A percentile compares a stretch with the other conserved stretches of the same genome.
These are phyloP conservation scores for Eriosoma lanigerum DNA, from an alignment of 1,140 invertebrate species.

Conservation along the genomic window DNA sequence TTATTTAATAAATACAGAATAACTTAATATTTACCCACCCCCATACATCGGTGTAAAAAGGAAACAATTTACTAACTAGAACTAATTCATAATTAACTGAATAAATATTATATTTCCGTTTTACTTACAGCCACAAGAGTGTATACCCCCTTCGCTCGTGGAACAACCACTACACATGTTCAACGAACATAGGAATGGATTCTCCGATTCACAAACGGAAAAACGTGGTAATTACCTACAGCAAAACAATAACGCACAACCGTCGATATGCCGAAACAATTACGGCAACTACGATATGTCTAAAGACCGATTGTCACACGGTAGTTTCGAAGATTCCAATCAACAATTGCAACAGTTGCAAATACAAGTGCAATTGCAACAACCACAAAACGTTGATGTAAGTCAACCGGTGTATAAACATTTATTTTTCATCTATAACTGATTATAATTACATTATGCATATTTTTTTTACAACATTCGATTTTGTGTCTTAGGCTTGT, in stretches of 20 bases:
- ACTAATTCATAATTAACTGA: background rate
- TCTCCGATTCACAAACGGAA: slow-evolving; percentile 26
- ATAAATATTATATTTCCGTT: background rate
- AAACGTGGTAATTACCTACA: slow-evolving; percentile 30
- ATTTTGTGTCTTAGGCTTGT: slow-evolving; percentile 20
- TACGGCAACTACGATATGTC: slow-evolving; percentile 55
- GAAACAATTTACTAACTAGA: too few species aligned
- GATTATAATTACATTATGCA: too few species aligned
- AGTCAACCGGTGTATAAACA: background rate
- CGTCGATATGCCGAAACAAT: slow-evolving; percentile 52
- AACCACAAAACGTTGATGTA: slow-evolving; percentile 57
- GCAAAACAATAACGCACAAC: slow-evolving; percentile 13
- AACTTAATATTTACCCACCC: too few species aligned
- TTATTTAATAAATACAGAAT: too few species aligned
- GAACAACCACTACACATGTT: slow-evolving; percentile 70
- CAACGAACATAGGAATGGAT: slow-evolving; percentile 64
- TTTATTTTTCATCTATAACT: too few species aligned
- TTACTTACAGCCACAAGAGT: slow-evolving; percentile 53
- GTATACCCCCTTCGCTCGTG: slow-evolving; percentile 62
- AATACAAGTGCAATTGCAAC: slow-evolving; percentile 65
- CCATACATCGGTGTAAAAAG: too few species aligned
- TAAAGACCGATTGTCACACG: slow-evolving; percentile 58
- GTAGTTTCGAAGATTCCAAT: slow-evolving; percentile 55
- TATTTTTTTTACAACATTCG: background rate
- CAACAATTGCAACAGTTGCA: slow-evolving; percentile 69